Evolutionary conservation across 2,113 vertebrate genomes (phyloP), one percentile per base, ranked within the genome.

Genomic region (Thunnus maccoyii): DNA sequence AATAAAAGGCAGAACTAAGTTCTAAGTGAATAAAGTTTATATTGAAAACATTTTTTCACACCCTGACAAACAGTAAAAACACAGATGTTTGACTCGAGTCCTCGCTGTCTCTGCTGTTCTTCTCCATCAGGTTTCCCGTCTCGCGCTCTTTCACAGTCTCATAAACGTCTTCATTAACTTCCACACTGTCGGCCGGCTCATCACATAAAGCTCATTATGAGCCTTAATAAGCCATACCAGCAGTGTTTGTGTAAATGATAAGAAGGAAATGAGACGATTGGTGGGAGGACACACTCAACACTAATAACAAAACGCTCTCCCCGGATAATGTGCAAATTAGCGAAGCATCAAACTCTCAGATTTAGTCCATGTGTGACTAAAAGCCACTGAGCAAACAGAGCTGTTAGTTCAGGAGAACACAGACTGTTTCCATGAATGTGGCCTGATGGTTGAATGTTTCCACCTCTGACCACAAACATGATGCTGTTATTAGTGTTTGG

Each of bases 301-400:
- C 55, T 52, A 62, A 66, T 72, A 69, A 74, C 50, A 46, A 73
- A 81, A 30, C 72, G 62, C 65, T 65, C 47, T 66, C 1, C 25
- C 1, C 25, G 48, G 20, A 68, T 86, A 83, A 80, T 77, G 67
- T 69, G 72, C 51, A 25, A 47, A 77, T 96, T 96, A 96, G 95
- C 95, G 95, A 95, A 95, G 94, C 65, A n/a, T 47, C 11, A 7
- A 8, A 30, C 32, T 15, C 32, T 47, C 41, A 44, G 65, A 46
- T 64, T 32, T 52, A 14, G 51, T 61, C 41, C 41, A 13, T 58
- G 57, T 84, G 82, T 74, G 64, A 64, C 71, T 95, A 96, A 95
- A 95, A 93, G 20, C 66, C 55, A 15, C 11, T 10, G 57, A 70
- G 62, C 11, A 14, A 9, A 17, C 58, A 65, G 22, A 22, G 3